A percentile compares a stretch with the other conserved stretches of the same genome.
Evolutionary conservation across 2,797 vertebrate species (phyloP).

Genomic region (Siniperca obscura): DNA sequence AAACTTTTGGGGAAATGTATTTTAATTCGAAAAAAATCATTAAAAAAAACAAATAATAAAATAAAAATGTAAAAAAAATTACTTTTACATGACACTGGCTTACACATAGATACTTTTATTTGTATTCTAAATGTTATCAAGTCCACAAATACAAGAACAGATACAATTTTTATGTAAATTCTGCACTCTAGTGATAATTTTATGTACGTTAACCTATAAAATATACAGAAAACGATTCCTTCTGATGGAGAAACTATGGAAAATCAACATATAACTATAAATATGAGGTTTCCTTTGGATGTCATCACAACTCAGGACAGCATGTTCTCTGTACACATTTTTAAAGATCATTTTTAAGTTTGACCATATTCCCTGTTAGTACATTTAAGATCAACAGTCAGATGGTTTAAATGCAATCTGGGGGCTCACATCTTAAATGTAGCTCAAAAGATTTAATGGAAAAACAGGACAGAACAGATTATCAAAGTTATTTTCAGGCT

Average conservation of each 20-base stretch:
- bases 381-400: neutral
- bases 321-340: neutral
- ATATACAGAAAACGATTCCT: neutral
- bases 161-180: neutral
- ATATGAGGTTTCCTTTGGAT: neutral
- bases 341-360: neutral
- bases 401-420: neutral
- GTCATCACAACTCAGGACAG: neutral
- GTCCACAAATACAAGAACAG: conserved; percentile 11
- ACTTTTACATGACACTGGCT: neutral
- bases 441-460: neutral
- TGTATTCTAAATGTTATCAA: neutral
- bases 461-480: neutral
- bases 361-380: neutral
- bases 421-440: neutral
- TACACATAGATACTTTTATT: neutral
- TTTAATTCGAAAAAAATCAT: neutral
- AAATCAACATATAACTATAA: neutral
- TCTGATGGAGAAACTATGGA: neutral
- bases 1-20: neutral
- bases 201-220: neutral
- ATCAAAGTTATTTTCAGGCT: neutral
- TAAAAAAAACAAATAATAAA: neutral
- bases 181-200: neutral
- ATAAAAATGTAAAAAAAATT: neutral